A percentile compares a stretch with the other conserved stretches of the same genome.
Evolutionary conservation across 2,797 vertebrate genomes (phyloP).

Genomic region (Thunnus albacares): DNA sequence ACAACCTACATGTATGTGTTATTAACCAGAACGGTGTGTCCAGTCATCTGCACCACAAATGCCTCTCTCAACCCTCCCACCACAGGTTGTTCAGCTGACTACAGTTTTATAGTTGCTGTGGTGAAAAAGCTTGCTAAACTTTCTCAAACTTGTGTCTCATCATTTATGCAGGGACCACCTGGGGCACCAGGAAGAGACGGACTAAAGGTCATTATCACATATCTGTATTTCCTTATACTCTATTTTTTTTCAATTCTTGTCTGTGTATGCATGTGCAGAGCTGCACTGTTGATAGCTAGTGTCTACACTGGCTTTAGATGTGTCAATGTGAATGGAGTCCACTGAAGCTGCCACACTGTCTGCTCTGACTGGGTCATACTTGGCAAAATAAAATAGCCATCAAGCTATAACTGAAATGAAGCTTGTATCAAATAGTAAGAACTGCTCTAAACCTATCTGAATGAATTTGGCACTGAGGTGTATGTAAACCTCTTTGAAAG

Average conservation of each 20-base stretch:
- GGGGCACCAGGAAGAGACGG: slow-evolving; percentile 86
- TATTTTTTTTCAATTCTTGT: background rate
- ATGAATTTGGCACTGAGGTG: background rate
- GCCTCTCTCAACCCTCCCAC: too few relatives aligned
- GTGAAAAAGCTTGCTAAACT: too few relatives aligned
- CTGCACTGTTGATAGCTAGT: slow-evolving; percentile 17
- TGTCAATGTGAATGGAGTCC: background rate
- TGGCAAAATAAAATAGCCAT: background rate
- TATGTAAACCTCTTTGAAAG: background rate
- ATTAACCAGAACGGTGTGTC: too few relatives aligned
- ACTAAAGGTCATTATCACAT: slow-evolving; percentile 78
- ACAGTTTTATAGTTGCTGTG: background rate
- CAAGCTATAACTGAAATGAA: too few relatives aligned
- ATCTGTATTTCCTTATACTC: background rate
- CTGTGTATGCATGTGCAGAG: slow-evolving; percentile 13
- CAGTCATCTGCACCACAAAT: too few relatives aligned
- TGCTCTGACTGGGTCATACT: background rate
- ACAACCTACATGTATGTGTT: too few relatives aligned
- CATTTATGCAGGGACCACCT: slow-evolving; percentile 79
- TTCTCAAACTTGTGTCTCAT: slow-evolving; percentile 19
- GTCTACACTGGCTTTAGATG: background rate
- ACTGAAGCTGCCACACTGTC: background rate
- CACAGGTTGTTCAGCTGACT: too few relatives aligned
- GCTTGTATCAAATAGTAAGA: background rate
- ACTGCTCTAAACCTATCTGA: background rate